Evolutionary conservation across 1,140 invertebrate species (phyloP), one percentile per base, ranked within the genome.

Genomic region (Drosophila pectinifera): DNA sequence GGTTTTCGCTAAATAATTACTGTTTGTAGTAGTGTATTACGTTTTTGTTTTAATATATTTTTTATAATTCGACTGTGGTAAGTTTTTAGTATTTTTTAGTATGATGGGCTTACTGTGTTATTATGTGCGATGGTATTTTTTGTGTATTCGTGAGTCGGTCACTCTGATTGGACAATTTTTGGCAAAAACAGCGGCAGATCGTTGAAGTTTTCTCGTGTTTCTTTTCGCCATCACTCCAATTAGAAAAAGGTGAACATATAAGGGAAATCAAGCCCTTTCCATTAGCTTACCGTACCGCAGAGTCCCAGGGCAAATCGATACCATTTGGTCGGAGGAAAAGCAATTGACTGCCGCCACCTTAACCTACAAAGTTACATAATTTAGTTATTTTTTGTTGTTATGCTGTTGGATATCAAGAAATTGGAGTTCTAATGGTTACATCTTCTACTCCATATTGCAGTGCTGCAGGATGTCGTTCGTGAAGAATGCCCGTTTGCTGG

Each of bases 341-440:
- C 22, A 16, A 31, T 38, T 22, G 11, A 7, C 14, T 10, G 7
- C 55, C 18, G 49, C 41, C 20, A 65, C 68, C 74, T 53, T 91
- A 92, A 92, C 91, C 91, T 92, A 86, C 69, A 91, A 91, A 89
- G 90, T 91, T 91, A 91, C 83, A 91, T 91, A 91, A 91, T 90
- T 89, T 80, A 49, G 56, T 39, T 76, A 48, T 62, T 61, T 56
- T 61, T 56, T 70, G 64, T 70, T 70, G 41, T 70, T 70, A 38
- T 20, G 18, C 18, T 41, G 14, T 31, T 55, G 57, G 20, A 53
- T 36, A 53, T 13, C 31, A 10, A n/a, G 8, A 22, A 53, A 36
- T 4, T 3, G 1, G 3, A 22, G 13, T 34, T 54, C 24, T 41
- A 65, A 68, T 54, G 20, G 3, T 31, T 36, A 11, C 42, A 18